These are phyloP conservation scores for Portunus trituberculatus DNA, from an alignment of 1,140 invertebrate species.

Conservation along the genomic window DNA sequence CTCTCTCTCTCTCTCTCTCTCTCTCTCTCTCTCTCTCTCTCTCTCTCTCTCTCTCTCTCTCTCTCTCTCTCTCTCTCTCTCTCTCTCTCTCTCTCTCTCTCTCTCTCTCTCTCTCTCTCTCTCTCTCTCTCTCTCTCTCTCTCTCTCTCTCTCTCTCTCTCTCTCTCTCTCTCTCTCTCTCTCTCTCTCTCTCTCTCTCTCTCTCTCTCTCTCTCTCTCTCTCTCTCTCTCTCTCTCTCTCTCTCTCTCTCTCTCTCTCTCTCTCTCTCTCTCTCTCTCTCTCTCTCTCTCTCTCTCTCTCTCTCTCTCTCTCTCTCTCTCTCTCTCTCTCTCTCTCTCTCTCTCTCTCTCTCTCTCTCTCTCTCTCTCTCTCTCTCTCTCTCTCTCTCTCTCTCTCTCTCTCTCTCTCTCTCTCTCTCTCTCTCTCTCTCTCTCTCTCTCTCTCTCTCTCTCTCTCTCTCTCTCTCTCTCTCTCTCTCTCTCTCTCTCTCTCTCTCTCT, in stretches of 20 bases:
- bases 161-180: neutral
- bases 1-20: slow-evolving; percentile 17
- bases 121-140: slow-evolving; percentile 17
- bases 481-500: slow-evolving; percentile 17
- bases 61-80: too few species aligned
- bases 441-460: neutral
- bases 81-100: slow-evolving; percentile 7
- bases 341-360: neutral
- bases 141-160: slow-evolving; percentile 17
- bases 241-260: slow-evolving; percentile 17
- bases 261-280: slow-evolving; percentile 17
- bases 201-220: neutral
- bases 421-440: too few species aligned
- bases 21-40: slow-evolving; percentile 2
- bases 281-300: slow-evolving; percentile 16
- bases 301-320: neutral
- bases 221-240: slow-evolving; percentile 18
- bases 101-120: slow-evolving; percentile 18
- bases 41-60: too few species aligned
- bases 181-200: too few species aligned
- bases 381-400: slow-evolving; percentile 18
- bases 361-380: slow-evolving; percentile 17
- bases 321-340: too few species aligned
- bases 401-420: slow-evolving; percentile 2
- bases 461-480: slow-evolving; percentile 20